Percentiles rank a stretch among this genome's conserved stretches.
Conservation (phyloP, 2,113 vertebrate species). For the Hiodon alosoides region DNA sequence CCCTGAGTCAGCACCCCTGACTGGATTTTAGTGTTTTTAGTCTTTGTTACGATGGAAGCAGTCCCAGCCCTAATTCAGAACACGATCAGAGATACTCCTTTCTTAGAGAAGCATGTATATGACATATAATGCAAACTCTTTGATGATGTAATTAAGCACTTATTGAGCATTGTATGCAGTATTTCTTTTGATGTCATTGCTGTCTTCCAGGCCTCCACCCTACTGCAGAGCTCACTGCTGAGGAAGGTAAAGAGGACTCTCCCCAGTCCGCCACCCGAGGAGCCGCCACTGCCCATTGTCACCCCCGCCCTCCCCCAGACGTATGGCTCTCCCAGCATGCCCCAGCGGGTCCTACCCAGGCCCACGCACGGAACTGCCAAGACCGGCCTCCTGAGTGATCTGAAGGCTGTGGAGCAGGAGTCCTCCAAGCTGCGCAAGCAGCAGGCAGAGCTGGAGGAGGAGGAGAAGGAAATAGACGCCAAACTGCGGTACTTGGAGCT, state of each 20-base stretch:
- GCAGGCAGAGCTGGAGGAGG: constrained; percentile 94
- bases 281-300: constrained; percentile 80
- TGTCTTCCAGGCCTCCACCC: constrained; percentile 74
- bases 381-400: constrained; percentile 87
- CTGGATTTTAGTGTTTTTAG: too few relatives aligned
- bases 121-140: too few relatives aligned
- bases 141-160: not conserved
- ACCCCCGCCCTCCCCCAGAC: constrained; percentile 79
- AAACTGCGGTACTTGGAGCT: constrained; percentile 93
- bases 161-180: constrained; percentile 4
- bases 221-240: constrained; percentile 85
- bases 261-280: constrained; percentile 93
- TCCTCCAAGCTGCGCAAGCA: constrained; percentile 95
- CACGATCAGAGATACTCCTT: too few relatives aligned
- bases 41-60: too few relatives aligned
- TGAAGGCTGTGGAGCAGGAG: constrained; percentile 93
- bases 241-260: constrained; percentile 97
- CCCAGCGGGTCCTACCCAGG: constrained; percentile 62
- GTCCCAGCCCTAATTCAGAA: too few relatives aligned
- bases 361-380: constrained; percentile 68
- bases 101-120: too few relatives aligned
- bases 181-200: constrained; percentile 13
- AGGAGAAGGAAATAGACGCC: constrained; percentile 97
- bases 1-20: too few relatives aligned
- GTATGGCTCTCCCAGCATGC: constrained; percentile 75